Evolutionary conservation across 2,888 invertebrate genomes (phyloP), one percentile per base, ranked within the genome.

Genomic region (Ectemnius lituratus): DNA sequence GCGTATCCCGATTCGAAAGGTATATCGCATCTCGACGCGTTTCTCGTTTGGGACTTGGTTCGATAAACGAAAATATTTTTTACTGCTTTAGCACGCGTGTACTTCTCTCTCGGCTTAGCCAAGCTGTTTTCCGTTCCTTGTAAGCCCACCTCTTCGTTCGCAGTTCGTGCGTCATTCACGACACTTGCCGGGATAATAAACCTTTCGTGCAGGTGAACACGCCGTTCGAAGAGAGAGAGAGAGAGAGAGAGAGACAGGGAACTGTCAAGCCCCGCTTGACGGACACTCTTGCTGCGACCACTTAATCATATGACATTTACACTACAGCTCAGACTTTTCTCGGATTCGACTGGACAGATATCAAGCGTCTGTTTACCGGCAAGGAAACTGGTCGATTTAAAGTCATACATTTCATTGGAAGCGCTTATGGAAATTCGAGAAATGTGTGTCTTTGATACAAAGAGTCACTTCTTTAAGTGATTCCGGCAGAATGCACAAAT

Each of bases 1-100:
- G 37, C 8, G 1, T 37, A 37, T 37, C 37, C 37, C 37, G 37
- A 37, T 37, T 37, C 8, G 8, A 11, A 37, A 37, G 37, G 37
- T 6, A 37, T 11, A 37, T 58, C 58, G 4, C 8, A 58, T 23
- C 23, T 58, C 58, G 14, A 3, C 58, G 8, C 58, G 58, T 23
- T 5, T 11, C 13, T 27, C 58, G 13, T 23, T 18, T 14, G 14
- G 27, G 6, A 20, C 5, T 20, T 5, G 13, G 60, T 1, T 16
- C 45, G 27, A 60, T 28, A 28, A 37, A 60, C 16, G 60, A 60
- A 60, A 60, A 60, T 60, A 60, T 60, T 60, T 60, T 60, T 60
- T 60, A 11, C 13, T 45, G 13, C 60, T 0, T n/a, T 16, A 52
- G 52, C 52, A n/a, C n/a, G 60, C 37, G 16, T 16, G 13, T 46